A percentile compares a stretch with the other conserved stretches of the same genome.
phyloP scores from a whole-genome alignment of 2,888 invertebrate genomes.

The Corbicula japonica region DNA sequence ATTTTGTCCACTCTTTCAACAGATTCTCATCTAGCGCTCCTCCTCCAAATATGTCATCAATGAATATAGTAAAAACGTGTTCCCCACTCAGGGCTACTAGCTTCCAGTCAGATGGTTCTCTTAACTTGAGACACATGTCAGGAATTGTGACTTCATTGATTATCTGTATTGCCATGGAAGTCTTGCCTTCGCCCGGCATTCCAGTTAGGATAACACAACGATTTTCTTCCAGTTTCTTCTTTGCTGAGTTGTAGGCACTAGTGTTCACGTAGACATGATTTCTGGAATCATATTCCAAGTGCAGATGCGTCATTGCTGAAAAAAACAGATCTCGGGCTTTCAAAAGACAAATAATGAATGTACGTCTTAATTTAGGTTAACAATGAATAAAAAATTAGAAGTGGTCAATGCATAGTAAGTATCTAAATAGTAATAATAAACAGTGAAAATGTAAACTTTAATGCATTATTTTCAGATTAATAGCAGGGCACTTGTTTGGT shows the following conservation, averaged over 20 bases:
- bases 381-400: no score
- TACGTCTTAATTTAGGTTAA: no score
- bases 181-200: constrained; percentile 56
- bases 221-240: constrained; percentile 13
- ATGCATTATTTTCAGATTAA: no score
- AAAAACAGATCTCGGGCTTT: no score
- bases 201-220: constrained; percentile 34
- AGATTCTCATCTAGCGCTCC: constrained; percentile 38
- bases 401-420: no score
- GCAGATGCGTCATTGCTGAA: no score
- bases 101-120: constrained; percentile 40
- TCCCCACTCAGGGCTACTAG: constrained; percentile 19
- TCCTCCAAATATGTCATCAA: constrained; percentile 54
- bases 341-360: no score
- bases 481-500: no score
- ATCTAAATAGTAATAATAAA: no score
- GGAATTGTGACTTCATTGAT: not conserved
- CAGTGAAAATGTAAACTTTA: no score
- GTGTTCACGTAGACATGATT: constrained; percentile 37
- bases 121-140: constrained; percentile 14
- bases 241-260: constrained; percentile 8
- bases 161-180: constrained; percentile 35
- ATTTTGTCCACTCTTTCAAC: constrained; percentile 28
- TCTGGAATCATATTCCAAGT: no score
- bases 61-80: constrained; percentile 17